A percentile compares a stretch with the other conserved stretches of the same genome.
These are phyloP conservation scores for Danio aesculapii DNA, from an alignment of 2,797 vertebrate species.

Conservation along the genomic window DNA sequence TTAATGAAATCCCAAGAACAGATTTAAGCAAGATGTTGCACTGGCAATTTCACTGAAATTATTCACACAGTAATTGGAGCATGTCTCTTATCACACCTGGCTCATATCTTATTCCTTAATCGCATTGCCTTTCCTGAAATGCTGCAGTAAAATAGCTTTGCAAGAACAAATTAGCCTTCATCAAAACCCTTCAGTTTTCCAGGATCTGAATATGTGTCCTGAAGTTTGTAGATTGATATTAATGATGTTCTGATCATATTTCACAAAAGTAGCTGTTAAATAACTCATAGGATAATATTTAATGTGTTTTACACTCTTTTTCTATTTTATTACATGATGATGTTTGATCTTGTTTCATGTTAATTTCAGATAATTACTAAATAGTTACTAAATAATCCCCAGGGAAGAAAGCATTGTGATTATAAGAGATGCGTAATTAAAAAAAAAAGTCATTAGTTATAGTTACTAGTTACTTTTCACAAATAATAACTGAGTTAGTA, in stretches of 20 bases:
- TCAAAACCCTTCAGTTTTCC: not conserved
- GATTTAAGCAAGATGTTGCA: slow-evolving; percentile 18
- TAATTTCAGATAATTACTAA: not conserved
- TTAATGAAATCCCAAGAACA: slow-evolving; percentile 17
- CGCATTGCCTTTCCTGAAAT: not conserved
- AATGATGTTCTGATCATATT: slow-evolving; percentile 1
- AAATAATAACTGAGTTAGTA: no score
- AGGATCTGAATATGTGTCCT: not conserved
- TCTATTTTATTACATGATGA: not conserved
- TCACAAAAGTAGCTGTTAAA: not conserved
- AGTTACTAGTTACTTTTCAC: no score
- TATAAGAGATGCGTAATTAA: no score
- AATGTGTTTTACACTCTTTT: not conserved
- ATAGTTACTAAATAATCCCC: not conserved
- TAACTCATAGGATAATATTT: not conserved
- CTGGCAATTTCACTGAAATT: slow-evolving; percentile 4
- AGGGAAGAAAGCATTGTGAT: not conserved
- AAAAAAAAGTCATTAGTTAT: no score
- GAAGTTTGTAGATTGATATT: not conserved
- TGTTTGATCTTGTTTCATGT: not conserved
- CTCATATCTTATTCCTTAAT: slow-evolving; percentile 5
- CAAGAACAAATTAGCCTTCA: slow-evolving; percentile 23
- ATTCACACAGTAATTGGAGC: slow-evolving; percentile 22
- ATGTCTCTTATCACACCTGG: slow-evolving; percentile 17
- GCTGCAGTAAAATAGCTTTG: not conserved